Conservation (phyloP, 2,113 vertebrate genomes). For the Cyanocitta stelleri region DNA sequence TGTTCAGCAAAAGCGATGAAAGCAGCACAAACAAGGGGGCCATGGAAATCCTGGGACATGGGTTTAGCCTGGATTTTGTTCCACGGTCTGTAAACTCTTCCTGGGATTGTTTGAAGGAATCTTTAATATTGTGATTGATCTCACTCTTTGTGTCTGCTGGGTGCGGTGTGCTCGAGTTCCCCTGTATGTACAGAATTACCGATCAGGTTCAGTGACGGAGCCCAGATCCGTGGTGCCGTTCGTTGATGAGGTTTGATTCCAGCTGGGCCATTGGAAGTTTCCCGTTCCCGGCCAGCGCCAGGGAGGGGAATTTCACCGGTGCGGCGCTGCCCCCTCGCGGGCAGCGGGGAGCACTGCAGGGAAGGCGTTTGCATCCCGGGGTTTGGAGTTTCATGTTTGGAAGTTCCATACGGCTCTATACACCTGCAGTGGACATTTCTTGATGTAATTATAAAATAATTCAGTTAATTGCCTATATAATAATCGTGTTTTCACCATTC, state of each 20-base stretch:
- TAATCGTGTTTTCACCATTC: background rate
- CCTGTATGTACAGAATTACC: fast-evolving
- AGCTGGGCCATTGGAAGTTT: too few relatives aligned
- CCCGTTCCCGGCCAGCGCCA: background rate
- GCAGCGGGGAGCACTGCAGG: background rate
- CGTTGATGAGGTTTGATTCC: fast-evolving
- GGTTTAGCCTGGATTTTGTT: background rate
- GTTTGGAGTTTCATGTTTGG: fast-evolving
- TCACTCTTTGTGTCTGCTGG: background rate
- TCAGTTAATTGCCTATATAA: fast-evolving
- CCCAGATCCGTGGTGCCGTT: fast-evolving
- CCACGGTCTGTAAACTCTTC: background rate
- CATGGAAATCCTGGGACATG: background rate
- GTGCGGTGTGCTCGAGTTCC: too few relatives aligned
- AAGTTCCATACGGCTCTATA: fast-evolving
- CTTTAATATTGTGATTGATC: fast-evolving
- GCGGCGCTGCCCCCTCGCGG: background rate
- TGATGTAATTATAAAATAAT: background rate
- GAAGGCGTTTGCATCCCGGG: fast-evolving
- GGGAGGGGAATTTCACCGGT: background rate
- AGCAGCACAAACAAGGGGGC: background rate
- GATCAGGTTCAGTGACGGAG: fast-evolving
- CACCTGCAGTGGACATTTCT: fast-evolving
- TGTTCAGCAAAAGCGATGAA: background rate
- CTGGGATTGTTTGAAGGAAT: background rate